Conservation (phyloP, 1,140 invertebrate species). For the Euglossa dilemma region DNA sequence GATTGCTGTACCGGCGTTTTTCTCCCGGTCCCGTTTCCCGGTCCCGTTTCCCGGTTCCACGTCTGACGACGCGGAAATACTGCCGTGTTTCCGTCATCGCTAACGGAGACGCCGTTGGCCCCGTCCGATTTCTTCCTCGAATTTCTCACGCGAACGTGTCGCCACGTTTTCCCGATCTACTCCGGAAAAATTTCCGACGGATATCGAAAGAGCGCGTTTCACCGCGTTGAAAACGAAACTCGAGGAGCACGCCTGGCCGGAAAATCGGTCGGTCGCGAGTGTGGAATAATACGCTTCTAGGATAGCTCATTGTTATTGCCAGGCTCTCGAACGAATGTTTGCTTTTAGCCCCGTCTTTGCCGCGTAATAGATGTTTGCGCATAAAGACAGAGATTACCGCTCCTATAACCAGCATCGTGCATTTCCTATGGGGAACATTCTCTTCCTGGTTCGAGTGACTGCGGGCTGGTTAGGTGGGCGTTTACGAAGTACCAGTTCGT, state of each 20-base stretch:
- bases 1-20: slow-evolving; percentile 56
- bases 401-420: slow-evolving; percentile 5
- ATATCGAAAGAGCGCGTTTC: no score
- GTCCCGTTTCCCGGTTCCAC: slow-evolving; percentile 39
- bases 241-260: no score
- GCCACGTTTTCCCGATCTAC: no score
- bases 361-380: not conserved
- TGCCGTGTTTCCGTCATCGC: slow-evolving; percentile 29
- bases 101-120: slow-evolving; percentile 50
- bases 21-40: slow-evolving; percentile 36
- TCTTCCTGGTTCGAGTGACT: slow-evolving; percentile 25
- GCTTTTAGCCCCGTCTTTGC: not conserved
- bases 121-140: no score
- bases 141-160: no score
- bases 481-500: slow-evolving; percentile 44
- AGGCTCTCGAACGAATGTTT: not conserved
- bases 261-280: no score
- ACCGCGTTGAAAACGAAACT: no score
- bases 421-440: slow-evolving; percentile 17
- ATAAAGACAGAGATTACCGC: not conserved
- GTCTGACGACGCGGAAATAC: slow-evolving; percentile 54
- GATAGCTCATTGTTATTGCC: not conserved
- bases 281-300: not conserved
- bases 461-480: slow-evolving; percentile 30
- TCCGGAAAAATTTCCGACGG: no score